These are phyloP conservation scores for Steinernema khuongi DNA, from an alignment of 1,140 invertebrate species.

Conservation along the genomic window DNA sequence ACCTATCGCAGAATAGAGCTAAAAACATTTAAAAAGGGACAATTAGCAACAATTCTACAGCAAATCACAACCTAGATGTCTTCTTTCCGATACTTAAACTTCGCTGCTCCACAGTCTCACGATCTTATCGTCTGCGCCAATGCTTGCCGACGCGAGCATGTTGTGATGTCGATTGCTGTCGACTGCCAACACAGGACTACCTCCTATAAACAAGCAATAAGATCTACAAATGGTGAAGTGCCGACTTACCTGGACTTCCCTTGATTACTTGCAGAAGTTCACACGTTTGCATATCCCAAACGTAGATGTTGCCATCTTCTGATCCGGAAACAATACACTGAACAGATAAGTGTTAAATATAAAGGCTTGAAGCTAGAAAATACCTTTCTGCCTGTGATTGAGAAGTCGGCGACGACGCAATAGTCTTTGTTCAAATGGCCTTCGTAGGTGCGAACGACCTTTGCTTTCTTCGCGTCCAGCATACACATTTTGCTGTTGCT, in stretches of 20 bases:
- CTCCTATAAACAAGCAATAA: too few relatives aligned
- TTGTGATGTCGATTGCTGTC: too few relatives aligned
- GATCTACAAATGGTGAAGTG: too few relatives aligned
- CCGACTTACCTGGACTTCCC: not conserved
- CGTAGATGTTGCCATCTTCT: not conserved
- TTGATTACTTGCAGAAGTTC: not conserved
- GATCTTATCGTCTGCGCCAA: too few relatives aligned
- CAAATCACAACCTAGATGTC: too few relatives aligned
- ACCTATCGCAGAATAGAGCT: too few relatives aligned
- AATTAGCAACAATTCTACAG: too few relatives aligned
- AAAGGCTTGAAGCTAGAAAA: not conserved
- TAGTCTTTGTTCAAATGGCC: conserved; percentile 99
- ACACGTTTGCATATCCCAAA: not conserved
- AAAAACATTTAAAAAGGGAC: too few relatives aligned
- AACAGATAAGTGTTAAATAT: not conserved
- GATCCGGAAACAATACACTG: not conserved
- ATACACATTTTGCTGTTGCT: conserved; percentile 74
- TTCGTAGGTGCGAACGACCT: conserved; percentile 93
- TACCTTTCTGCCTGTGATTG: conserved; percentile 96
- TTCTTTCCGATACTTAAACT: too few relatives aligned
- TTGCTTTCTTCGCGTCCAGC: conserved; percentile 82
- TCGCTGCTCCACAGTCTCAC: too few relatives aligned
- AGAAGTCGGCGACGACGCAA: conserved; percentile 99
- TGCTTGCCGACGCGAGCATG: too few relatives aligned
- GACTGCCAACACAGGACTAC: too few relatives aligned